phyloP scores from a whole-genome alignment of 2,797 vertebrate genomes.

The Nasua narica region DNA sequence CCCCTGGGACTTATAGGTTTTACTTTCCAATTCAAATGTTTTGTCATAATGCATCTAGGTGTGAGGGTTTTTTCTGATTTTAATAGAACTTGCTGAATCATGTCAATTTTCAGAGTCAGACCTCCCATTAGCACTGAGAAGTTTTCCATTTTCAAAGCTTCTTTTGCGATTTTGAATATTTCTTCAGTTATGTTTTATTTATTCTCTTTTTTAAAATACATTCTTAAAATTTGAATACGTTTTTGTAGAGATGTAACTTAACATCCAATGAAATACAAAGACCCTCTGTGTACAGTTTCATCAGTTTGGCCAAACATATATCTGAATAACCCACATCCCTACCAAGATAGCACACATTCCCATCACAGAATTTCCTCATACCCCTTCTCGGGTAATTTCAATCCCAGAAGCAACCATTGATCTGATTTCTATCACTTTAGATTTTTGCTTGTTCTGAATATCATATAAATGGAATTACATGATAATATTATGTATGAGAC shows the following conservation, averaged over 20 bases:
- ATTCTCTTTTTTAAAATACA: not conserved
- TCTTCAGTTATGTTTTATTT: not conserved
- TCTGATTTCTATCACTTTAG: not conserved
- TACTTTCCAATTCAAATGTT: not conserved
- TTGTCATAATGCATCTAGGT: not conserved
- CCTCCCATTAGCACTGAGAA: not conserved
- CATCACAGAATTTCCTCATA: not conserved
- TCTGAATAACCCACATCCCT: not conserved
- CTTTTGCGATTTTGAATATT: not conserved
- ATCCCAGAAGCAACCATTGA: not conserved
- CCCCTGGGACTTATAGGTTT: not conserved
- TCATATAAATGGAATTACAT: not conserved
- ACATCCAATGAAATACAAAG: not conserved
- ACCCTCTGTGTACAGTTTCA: not conserved
- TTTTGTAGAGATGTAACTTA: not conserved
- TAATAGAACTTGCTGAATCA: not conserved
- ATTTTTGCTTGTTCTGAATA: not conserved
- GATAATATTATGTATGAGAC: not conserved
- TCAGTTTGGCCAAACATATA: not conserved
- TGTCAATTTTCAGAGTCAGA: not conserved
- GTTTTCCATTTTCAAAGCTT: not conserved
- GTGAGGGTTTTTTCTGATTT: not conserved
- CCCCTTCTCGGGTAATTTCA: not conserved
- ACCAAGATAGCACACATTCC: not conserved
- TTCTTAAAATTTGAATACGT: not conserved